Base-by-base conservation (phyloP, 2,113 vertebrate genomes). In the Syrrhaptes paradoxus region DNA sequence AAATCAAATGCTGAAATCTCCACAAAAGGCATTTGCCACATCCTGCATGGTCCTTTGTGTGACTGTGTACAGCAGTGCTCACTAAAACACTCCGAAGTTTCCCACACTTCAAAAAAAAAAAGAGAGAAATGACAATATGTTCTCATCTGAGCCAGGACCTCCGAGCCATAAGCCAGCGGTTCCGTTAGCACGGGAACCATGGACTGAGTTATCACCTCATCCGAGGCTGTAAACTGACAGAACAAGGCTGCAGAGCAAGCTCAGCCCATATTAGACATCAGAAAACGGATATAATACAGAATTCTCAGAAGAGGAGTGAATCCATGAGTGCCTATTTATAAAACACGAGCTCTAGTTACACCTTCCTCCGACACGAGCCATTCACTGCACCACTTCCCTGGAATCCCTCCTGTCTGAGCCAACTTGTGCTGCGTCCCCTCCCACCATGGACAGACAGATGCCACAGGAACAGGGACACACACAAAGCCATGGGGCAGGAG, bases 391-490 rank as follows among this genome's bases (percentile, higher is more conserved):
- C 73, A 10, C 46, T 10, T 4, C 16, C 29, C 66, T 9, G 70
- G 28, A 1, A 6, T 7, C 15, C 10, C 25, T 4, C 65, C 8
- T 4, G 38, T 7, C 41, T 8, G 24, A 12, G 14, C 32, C 24
- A 57, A 3, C 31, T 8, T 19, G 34, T 19, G 31, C 68, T 28
- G 11, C 46, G 3, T 19, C 10, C 31, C 12, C 29, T 24, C 3
- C 14, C 0, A 0, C 29, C 16, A 19, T 1, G 38, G 54, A 19
- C 11, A 10, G 54, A 11, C 36, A 31, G 36, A 38, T 6, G 36
- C n/a, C 8, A 6, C 41, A 7, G 0, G 18, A 13, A 66, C 49
- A 12, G 43, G 0, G 11, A 22, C 2, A n/a, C 2, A 15, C n/a
- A 7, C 13, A 6, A 26, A 11, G 8, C 20, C 34, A 4, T 0